Evolutionary conservation across 2,797 vertebrate genomes (phyloP).

Genomic region (Enteromius paludinosus): DNA sequence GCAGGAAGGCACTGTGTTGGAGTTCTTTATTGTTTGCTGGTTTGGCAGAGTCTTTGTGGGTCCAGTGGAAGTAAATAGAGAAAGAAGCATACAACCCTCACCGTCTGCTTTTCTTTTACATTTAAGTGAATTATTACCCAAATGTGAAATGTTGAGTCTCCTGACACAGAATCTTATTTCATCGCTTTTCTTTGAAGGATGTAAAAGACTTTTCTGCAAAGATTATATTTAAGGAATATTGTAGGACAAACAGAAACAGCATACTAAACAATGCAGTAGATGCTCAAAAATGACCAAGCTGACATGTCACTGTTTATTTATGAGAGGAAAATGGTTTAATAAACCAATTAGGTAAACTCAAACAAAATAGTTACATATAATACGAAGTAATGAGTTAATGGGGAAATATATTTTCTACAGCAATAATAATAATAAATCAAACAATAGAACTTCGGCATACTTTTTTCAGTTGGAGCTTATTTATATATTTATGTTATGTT

Average conservation of each 20-base stretch:
- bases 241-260: background rate
- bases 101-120: background rate
- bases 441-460: background rate
- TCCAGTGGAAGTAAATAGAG: constrained; percentile 6
- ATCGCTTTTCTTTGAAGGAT: background rate
- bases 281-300: background rate
- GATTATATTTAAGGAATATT: too few species aligned
- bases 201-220: background rate
- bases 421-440: background rate
- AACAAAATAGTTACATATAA: background rate
- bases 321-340: background rate
- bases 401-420: too few species aligned
- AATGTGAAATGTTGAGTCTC: background rate
- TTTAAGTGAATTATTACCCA: constrained; percentile 7
- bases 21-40: constrained; percentile 14
- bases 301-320: background rate
- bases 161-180: background rate
- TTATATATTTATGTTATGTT: background rate
- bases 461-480: background rate
- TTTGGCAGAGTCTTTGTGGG: constrained; percentile 22
- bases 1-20: background rate
- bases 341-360: background rate
- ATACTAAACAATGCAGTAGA: background rate
- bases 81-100: background rate
- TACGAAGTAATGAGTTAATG: background rate